A percentile compares a stretch with the other conserved stretches of the same genome.
Evolutionary conservation across 1,140 invertebrate species (phyloP).

Genomic region (Calephelis nemesis): DNA sequence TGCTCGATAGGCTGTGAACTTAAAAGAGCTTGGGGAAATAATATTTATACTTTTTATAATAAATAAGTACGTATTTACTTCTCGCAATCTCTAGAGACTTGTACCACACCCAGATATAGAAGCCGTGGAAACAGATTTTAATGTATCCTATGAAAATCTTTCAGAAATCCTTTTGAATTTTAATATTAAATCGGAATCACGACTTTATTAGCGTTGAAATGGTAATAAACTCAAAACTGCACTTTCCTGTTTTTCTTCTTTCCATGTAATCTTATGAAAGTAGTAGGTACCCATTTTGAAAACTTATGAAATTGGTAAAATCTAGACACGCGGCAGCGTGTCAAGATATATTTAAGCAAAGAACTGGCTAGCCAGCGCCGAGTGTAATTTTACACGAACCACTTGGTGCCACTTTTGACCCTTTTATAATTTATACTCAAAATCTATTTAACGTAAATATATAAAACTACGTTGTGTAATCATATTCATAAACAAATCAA

Average conservation of each 20-base stretch:
- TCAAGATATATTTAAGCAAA: no score
- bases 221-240: slow-evolving; percentile 65
- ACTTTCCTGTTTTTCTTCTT: slow-evolving; percentile 36
- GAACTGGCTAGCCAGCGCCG: no score
- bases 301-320: no score
- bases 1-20: no score
- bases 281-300: neutral
- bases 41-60: neutral
- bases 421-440: no score
- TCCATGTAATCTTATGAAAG: slow-evolving; percentile 1
- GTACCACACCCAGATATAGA: slow-evolving; percentile 41
- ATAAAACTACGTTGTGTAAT: no score
- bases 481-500: no score
- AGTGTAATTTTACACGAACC: no score
- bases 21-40: no score
- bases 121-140: slow-evolving; percentile 75
- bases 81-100: slow-evolving; percentile 32
- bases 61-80: neutral
- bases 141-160: slow-evolving; percentile 77
- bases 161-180: slow-evolving; percentile 70
- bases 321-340: no score
- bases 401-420: no score
- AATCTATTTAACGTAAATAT: no score
- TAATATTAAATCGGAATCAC: slow-evolving; percentile 71
- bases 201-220: slow-evolving; percentile 70